Base-by-base conservation (phyloP, 2,888 invertebrate genomes). In the Epirrhoe alternata region DNA sequence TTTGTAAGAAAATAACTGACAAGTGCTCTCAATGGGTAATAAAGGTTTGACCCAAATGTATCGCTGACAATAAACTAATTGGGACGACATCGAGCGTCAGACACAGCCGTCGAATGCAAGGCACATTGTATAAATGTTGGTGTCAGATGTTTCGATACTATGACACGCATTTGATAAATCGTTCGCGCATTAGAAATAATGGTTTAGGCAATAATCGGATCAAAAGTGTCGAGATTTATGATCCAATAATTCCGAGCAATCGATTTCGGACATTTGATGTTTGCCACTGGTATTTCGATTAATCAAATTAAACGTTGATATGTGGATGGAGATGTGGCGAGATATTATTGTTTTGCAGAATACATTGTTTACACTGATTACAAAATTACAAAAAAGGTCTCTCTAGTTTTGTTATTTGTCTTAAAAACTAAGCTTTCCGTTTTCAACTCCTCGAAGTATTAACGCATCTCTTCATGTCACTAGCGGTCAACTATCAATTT, bases 31-130 rank as follows among this genome's bases (percentile, higher is more conserved):
- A 51, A 56, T 63, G 45, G 49, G 50, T 33, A 51, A 54, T 50
- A 53, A 49, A 61, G 52, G 49, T 50, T 53, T 64, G 64, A 61
- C 54, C 57, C 33, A 52, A 65, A 64, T 64, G 47, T 64, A 69
- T 64, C 47, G 42, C 16, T 64, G 61, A 54, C 52, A 69, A 38
- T 66, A 57, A 64, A 63, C 66, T 69, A 66, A 69, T 66, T 69
- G 64, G 49, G 33, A 42, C 61, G 61, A 47, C 64, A 66, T 16
- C 10, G 51, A 45, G 51, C 35, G 67, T 60, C 63, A 56, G 38
- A 50, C 50, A 50, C 61, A 61, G 64, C 57, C 61, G 60, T 42
- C 50, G 57, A 30, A 68, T 61, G 67, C 62, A 59, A 64, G 52
- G 62, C 54, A 58, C 47, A 51, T 59, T 49, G 54, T 45, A 52